These are phyloP conservation scores for Plestiodon gilberti DNA, from an alignment of 2,113 vertebrate genomes.

Conservation along the genomic window DNA sequence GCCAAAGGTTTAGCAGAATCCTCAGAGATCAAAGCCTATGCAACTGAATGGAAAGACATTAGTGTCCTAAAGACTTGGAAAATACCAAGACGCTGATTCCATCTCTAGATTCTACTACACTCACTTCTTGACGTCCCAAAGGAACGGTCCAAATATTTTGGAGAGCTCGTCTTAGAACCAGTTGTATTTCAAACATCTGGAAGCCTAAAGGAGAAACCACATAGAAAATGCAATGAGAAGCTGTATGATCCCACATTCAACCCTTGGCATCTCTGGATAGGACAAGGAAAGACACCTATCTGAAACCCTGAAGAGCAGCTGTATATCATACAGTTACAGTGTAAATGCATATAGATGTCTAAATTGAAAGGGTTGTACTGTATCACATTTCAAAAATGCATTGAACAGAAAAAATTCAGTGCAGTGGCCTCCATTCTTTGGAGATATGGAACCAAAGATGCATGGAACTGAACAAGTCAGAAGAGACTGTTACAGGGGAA, in stretches of 20 bases:
- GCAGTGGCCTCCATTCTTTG: neutral
- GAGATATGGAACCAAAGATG: neutral
- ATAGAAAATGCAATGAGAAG: neutral
- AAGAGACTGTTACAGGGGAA: neutral
- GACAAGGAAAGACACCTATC: too few species aligned
- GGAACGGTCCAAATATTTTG: conserved; percentile 74
- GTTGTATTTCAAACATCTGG: conserved; percentile 72
- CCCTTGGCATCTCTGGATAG: too few species aligned
- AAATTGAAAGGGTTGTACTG: neutral
- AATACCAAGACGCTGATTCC: neutral
- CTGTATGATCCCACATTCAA: too few species aligned
- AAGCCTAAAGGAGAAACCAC: conserved; percentile 47
- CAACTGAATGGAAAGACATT: neutral
- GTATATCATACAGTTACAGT: neutral
- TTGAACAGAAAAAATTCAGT: neutral
- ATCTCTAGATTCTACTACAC: neutral
- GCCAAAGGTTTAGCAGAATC: neutral
- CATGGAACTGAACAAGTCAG: neutral
- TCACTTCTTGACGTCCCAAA: conserved; percentile 66
- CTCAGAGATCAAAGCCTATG: neutral
- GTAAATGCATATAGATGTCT: neutral
- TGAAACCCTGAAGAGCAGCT: too few species aligned
- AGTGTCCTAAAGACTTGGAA: neutral
- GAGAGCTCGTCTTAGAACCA: conserved; percentile 74
- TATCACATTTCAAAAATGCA: neutral